Evolutionary conservation across 2,888 invertebrate species (phyloP), one percentile per base, ranked within the genome.

Genomic region (Ecliptopera silaceata): DNA sequence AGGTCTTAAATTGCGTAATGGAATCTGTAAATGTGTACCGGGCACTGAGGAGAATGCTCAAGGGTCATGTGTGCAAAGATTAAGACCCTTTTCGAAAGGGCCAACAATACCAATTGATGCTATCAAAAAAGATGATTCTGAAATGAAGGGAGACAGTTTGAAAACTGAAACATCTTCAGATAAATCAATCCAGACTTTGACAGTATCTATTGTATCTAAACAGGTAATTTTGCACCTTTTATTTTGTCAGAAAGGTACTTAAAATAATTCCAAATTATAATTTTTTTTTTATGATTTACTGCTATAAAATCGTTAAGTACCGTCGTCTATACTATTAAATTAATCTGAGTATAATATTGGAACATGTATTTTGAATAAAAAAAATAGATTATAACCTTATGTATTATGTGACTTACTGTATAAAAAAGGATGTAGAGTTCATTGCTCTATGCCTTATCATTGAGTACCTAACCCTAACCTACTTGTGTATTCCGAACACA

Each of bases 151-250:
- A 59, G 79, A 81, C 58, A 66, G 68, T 17, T 43, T 68, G 0
- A 86, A 84, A 72, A 62, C 68, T 60, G 84, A 92, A 71, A 81
- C 88, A 54, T 79, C 87, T 62, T 82, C 77, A 49, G 90, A 83
- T 36, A 92, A 85, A 71, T 91, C 93, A 29, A 84, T 93, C 57
- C 95, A 95, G 74, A 93, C 93, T 57, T 87, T 97, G 58, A 93
- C 94, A 15, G 96, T 97, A 0, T 94, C 95, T 10, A 95, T 95
- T 13, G 92, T 94, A 54, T 95, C 96, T 0, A 96, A 97, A 83
- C 93, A 94, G 80, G 95, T 98, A 79, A 38, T 18, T 15, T 8
- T 8, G 26, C 6, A 6, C n/a, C n/a, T 26, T 6, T 26, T 4
- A 8, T 26, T 26, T 26, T 26, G 26, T 4, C 26, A 26, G 8